These are phyloP conservation scores for Tanytarsus gracilentus DNA, from an alignment of 2,888 invertebrate species.

Conservation along the genomic window DNA sequence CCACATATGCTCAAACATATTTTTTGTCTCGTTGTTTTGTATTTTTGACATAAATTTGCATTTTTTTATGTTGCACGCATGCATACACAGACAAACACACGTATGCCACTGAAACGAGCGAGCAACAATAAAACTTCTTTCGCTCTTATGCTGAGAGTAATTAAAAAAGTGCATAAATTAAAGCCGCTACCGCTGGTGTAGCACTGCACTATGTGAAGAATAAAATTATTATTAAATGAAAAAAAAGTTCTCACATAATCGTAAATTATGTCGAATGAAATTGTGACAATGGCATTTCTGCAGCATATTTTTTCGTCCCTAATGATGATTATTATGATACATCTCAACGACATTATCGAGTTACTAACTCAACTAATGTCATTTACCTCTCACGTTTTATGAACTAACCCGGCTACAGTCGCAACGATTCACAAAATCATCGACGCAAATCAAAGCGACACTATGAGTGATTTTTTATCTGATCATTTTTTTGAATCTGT, in stretches of 20 bases:
- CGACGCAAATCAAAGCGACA: constrained; percentile 29
- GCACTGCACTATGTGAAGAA: not conserved
- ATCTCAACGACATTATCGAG: too few relatives aligned
- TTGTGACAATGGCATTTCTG: constrained; percentile 3
- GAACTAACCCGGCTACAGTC: not conserved
- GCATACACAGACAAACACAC: not conserved
- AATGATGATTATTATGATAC: too few relatives aligned
- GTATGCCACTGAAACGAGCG: not conserved
- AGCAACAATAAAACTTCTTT: not conserved
- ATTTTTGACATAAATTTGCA: not conserved
- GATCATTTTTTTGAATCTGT: not conserved
- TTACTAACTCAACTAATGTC: too few relatives aligned
- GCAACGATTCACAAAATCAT: constrained; percentile 13
- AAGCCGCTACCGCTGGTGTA: not conserved
- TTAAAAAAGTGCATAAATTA: constrained; percentile 25
- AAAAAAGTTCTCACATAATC: constrained; percentile 19
- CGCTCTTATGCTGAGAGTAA: not conserved
- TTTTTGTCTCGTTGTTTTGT: not conserved
- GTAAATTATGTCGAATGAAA: constrained; percentile 15
- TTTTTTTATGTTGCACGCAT: not conserved
- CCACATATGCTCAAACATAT: not conserved
- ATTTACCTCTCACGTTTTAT: too few relatives aligned
- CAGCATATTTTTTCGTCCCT: too few relatives aligned
- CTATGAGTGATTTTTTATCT: constrained; percentile 6
- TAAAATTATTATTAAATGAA: constrained; percentile 16